A percentile compares a stretch with the other conserved stretches of the same genome.
These are phyloP conservation scores for Lithophane ornitopus DNA, from an alignment of 2,888 invertebrate species.

Conservation along the genomic window DNA sequence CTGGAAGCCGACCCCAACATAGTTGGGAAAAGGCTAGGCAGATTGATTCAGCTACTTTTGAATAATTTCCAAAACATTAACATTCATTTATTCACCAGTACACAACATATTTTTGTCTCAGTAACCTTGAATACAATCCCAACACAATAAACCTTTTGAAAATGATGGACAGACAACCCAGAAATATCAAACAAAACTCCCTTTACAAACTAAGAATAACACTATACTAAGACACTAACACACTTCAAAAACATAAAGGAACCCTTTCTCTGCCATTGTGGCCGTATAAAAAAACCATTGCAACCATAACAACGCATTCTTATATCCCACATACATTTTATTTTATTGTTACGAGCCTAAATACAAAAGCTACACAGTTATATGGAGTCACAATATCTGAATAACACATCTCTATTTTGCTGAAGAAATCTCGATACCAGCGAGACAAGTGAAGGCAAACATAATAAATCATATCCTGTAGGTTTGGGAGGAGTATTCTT, in stretches of 20 bases:
- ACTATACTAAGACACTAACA: constrained; percentile 48
- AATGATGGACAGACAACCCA: constrained; percentile 39
- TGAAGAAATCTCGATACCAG: constrained; percentile 72
- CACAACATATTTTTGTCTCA: constrained; percentile 22
- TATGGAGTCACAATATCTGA: constrained; percentile 61
- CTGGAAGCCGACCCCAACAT: too few species aligned
- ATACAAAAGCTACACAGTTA: constrained; percentile 66
- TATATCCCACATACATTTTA: constrained; percentile 62
- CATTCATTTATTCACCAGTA: constrained; percentile 38
- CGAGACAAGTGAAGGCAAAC: constrained; percentile 70
- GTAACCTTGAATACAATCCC: constrained; percentile 35
- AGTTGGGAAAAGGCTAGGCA: too few species aligned
- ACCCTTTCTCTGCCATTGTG: constrained; percentile 50
- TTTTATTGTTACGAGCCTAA: constrained; percentile 67
- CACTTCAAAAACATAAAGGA: constrained; percentile 57
- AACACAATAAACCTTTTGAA: constrained; percentile 45
- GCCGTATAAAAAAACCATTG: constrained; percentile 65
- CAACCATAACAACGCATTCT: constrained; percentile 65
- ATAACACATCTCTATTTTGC: constrained; percentile 68
- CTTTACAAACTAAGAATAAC: constrained; percentile 48
- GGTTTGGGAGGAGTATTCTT: constrained; percentile 68
- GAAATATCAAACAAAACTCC: constrained; percentile 27
- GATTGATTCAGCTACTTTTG: too few species aligned
- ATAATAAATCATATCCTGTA: constrained; percentile 77
- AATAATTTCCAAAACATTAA: constrained; percentile 33